Conservation (phyloP, 2,797 vertebrate species). For the Cuculus canorus region DNA sequence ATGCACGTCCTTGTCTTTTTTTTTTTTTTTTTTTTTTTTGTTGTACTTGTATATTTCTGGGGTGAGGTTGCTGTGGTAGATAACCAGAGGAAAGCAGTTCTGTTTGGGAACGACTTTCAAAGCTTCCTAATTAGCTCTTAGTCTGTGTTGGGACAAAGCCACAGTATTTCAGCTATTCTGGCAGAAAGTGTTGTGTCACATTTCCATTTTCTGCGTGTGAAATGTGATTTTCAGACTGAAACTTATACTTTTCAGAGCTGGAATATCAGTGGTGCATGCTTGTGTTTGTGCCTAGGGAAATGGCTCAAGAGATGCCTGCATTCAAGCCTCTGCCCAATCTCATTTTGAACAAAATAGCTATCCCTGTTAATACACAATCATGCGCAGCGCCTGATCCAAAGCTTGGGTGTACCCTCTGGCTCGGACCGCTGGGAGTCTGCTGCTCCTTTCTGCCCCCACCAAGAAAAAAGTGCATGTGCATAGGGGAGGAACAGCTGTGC, state of each 20-base stretch:
- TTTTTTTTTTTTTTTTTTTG: constrained; percentile 28
- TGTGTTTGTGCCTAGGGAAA: neutral
- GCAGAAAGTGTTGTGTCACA: constrained; percentile 41
- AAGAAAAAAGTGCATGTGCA: neutral
- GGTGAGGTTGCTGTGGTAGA: neutral
- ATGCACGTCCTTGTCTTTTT: neutral
- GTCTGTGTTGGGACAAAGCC: constrained; percentile 52
- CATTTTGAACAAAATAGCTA: constrained; percentile 1
- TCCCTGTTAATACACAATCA: neutral
- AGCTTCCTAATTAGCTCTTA: constrained; percentile 55
- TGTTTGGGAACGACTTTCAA: neutral
- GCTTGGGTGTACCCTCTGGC: neutral
- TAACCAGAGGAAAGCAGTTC: constrained; percentile 28
- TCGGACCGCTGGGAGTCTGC: neutral
- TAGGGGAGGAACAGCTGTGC: constrained; percentile 40
- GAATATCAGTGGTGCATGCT: neutral
- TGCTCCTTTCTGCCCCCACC: neutral
- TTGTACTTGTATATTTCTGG: neutral
- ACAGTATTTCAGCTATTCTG: constrained; percentile 49
- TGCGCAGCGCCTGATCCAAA: neutral
- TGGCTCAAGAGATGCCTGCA: neutral
- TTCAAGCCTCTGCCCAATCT: constrained; percentile 5
- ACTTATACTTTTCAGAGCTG: constrained; percentile 13
- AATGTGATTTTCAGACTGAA: constrained; percentile 43
- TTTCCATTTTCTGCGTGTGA: constrained; percentile 30